Conservation (phyloP, 2,797 vertebrate species). For the Neosalanx taihuensis region DNA sequence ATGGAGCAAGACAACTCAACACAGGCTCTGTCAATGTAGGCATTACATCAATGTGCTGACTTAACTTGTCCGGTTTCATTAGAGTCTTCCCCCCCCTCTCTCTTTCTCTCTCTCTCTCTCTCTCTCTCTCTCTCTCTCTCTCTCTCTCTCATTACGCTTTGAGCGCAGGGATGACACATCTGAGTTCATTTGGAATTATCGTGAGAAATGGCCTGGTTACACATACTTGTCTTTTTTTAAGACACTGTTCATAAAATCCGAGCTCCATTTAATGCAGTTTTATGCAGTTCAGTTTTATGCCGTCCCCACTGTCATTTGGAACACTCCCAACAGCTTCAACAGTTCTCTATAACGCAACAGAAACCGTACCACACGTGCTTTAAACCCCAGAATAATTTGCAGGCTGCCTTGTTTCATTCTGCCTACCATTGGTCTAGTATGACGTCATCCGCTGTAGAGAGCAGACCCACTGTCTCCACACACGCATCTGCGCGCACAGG, state of each 20-base stretch:
- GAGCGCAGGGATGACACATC: not conserved
- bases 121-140: not conserved
- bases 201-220: too few species aligned
- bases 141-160: not conserved
- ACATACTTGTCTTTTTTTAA: too few species aligned
- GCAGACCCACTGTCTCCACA: slow-evolving; percentile 52
- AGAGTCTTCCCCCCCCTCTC: not conserved
- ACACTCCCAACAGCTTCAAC: not conserved
- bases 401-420: slow-evolving; percentile 39
- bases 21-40: not conserved
- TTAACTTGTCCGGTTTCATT: not conserved
- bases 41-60: slow-evolving; percentile 9
- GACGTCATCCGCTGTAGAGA: slow-evolving; percentile 76
- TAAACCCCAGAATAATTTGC: slow-evolving; percentile 53
- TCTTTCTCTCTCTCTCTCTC: not conserved
- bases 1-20: not conserved
- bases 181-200: not conserved
- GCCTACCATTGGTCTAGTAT: slow-evolving; percentile 69
- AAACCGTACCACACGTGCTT: slow-evolving; percentile 54
- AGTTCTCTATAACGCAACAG: not conserved
- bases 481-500: slow-evolving; percentile 56
- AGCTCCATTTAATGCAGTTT: too few species aligned
- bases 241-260: too few species aligned
- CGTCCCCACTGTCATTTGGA: too few species aligned
- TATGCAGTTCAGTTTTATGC: too few species aligned